These are phyloP conservation scores for Drosophila buzzatii DNA, from an alignment of 2,888 invertebrate species.

Conservation along the genomic window DNA sequence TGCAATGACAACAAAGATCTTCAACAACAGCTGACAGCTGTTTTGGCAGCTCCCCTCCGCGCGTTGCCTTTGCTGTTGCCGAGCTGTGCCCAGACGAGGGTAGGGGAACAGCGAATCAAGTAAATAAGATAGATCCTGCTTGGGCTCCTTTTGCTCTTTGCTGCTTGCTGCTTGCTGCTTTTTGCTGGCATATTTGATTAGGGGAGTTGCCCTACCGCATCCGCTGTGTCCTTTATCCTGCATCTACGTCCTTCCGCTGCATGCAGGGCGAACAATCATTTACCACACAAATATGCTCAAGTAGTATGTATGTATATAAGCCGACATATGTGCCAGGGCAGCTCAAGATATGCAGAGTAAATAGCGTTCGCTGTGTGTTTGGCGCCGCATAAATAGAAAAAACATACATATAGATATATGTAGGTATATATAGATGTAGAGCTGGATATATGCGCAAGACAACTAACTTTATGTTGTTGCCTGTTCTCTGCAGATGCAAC, in stretches of 20 bases:
- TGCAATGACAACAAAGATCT: constrained; percentile 61
- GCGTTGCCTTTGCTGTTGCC: constrained; percentile 4
- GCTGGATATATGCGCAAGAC: neutral
- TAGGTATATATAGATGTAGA: neutral
- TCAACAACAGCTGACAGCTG: constrained; percentile 76
- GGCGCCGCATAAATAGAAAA: constrained; percentile 48
- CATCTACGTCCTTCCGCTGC: constrained; percentile 64
- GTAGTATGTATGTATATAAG: constrained; percentile 1
- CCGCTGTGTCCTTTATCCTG: constrained; percentile 63
- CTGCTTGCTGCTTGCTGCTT: neutral
- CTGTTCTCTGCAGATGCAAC: constrained; percentile 47
- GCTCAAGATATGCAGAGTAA: constrained; percentile 54
- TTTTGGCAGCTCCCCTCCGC: constrained; percentile 58
- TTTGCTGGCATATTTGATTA: constrained; percentile 64
- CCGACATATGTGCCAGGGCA: constrained; percentile 28
- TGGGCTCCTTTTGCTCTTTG: constrained; percentile 11
- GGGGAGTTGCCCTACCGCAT: constrained; percentile 75
- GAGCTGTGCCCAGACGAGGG: constrained; percentile 41
- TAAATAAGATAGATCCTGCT: constrained; percentile 61
- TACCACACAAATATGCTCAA: constrained; percentile 20
- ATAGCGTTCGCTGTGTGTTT: constrained; percentile 33
- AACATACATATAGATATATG: neutral
- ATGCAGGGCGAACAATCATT: constrained; percentile 23
- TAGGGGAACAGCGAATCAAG: constrained; percentile 4
- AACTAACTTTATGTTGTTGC: constrained; percentile 1